Evolutionary conservation across 2,888 invertebrate species (phyloP), one percentile per base, ranked within the genome.

Genomic region (Protonemura montana): DNA sequence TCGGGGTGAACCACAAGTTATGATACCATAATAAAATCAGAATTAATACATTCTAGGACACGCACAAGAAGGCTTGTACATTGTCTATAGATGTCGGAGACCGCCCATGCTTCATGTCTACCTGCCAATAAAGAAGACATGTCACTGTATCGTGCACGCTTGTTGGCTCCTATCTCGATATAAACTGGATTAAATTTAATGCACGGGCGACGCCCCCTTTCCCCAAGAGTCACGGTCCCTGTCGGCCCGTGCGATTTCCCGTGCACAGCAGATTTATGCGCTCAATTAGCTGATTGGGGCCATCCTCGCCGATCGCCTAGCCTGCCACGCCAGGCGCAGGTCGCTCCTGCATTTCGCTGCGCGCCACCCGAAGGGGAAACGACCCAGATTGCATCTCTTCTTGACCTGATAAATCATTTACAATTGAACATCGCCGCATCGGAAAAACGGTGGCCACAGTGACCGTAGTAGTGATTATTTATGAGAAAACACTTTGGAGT

Each of bases 251-350:
- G n/a, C 76, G 16, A 76, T 84, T 27, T 35, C 84, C 77, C 10
- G 42, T 59, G 35, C 27, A 13, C n/a, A 76, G 3, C 29, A 87
- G 86, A 86, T 87, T 87, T 87, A 87, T 86, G 81, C 83, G 85
- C 85, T 80, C 87, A 87, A 87, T 87, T 87, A 87, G 87, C 78
- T 87, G 87, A 87, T 87, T 87, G 86, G 87, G 85, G 86, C 35
- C 42, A 84, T 84, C 84, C 76, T 26, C 59, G 59, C 16, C 59
- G 59, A 26, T n/a, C 6, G 80, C 80, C 80, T 26, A 5, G 26
- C n/a, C 80, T 7, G 26, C 26, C 25, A 13, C 26, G 80, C n/a
- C n/a, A n/a, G n/a, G n/a, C n/a, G n/a, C 80, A 10, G 27, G 28
- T 16, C 25, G 30, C 29, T 35, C 30, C 25, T 13, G 82, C 82